A percentile compares a stretch with the other conserved stretches of the same genome.
These are phyloP conservation scores for Leptogaster cylindrica DNA, from an alignment of 2,888 invertebrate species.

Conservation along the genomic window DNA sequence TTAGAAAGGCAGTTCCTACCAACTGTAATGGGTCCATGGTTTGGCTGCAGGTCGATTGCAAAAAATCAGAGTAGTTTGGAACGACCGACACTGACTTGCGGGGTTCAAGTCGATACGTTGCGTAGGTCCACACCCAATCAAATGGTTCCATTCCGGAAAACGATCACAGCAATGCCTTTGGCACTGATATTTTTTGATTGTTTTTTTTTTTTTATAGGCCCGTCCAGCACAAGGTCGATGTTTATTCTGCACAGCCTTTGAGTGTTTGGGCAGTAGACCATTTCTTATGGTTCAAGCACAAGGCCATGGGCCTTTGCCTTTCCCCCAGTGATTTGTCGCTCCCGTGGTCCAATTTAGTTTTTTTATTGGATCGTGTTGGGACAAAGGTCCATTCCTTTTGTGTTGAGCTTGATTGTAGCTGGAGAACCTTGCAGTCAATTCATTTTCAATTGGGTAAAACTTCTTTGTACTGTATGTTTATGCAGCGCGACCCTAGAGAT, in stretches of 20 bases:
- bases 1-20: constrained; percentile 12
- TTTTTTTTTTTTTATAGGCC: too few species aligned
- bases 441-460: constrained; percentile 26
- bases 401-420: neutral
- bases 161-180: neutral
- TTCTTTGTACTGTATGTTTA: constrained; percentile 26
- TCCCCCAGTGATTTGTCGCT: neutral
- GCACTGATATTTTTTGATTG: constrained; percentile 9
- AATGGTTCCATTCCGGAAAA: constrained; percentile 36
- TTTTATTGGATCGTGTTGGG: constrained; percentile 1
- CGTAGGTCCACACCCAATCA: constrained; percentile 5
- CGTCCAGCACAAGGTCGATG: constrained; percentile 13
- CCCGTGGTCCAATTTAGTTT: neutral
- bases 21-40: too few species aligned
- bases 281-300: constrained; percentile 35
- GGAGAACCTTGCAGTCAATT: constrained; percentile 16
- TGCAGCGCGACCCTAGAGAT: constrained; percentile 24
- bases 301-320: constrained; percentile 30
- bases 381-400: constrained; percentile 23
- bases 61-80: too few species aligned
- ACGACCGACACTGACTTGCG: neutral
- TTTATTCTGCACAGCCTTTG: constrained; percentile 17
- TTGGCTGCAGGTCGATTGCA: too few species aligned
- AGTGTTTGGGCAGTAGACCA: constrained; percentile 7
- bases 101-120: neutral